Percentiles rank a stretch among this genome's conserved stretches.
These are phyloP conservation scores for Nemotelus nigrinus DNA, from an alignment of 2,888 invertebrate species.

Conservation along the genomic window DNA sequence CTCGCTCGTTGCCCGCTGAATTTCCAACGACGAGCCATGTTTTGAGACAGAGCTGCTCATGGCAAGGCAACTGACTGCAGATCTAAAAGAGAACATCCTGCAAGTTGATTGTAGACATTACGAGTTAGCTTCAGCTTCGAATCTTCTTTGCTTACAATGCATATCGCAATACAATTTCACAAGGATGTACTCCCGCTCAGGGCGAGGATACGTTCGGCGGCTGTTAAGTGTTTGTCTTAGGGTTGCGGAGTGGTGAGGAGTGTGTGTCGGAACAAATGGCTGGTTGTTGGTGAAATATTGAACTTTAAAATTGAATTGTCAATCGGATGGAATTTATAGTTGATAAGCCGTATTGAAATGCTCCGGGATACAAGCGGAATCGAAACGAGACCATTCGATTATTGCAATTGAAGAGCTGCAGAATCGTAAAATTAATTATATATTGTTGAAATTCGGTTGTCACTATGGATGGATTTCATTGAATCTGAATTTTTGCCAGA, in stretches of 20 bases:
- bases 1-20: slow-evolving; percentile 2
- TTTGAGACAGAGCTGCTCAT: slow-evolving; percentile 4
- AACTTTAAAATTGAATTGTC: slow-evolving; percentile 42
- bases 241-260: not conserved
- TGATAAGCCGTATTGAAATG: slow-evolving; percentile 30
- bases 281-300: slow-evolving; percentile 32
- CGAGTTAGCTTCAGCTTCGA: not conserved
- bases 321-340: slow-evolving; percentile 30
- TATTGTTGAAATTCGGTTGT: not conserved
- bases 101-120: not conserved
- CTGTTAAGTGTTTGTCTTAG: slow-evolving; percentile 34
- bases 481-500: no score
- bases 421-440: not conserved
- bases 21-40: slow-evolving; percentile 18
- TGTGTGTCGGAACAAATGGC: not conserved
- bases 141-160: slow-evolving; percentile 1
- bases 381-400: not conserved
- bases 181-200: slow-evolving; percentile 6
- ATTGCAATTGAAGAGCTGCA: not conserved
- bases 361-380: not conserved
- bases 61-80: slow-evolving; percentile 20
- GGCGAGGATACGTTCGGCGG: not conserved
- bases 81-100: slow-evolving; percentile 9
- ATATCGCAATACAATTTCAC: slow-evolving; percentile 25
- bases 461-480: not conserved